Percentiles rank a stretch among this genome's conserved stretches.
Evolutionary conservation across 2,113 vertebrate species (phyloP).

Genomic region (Balaenoptera acutorostrata): DNA sequence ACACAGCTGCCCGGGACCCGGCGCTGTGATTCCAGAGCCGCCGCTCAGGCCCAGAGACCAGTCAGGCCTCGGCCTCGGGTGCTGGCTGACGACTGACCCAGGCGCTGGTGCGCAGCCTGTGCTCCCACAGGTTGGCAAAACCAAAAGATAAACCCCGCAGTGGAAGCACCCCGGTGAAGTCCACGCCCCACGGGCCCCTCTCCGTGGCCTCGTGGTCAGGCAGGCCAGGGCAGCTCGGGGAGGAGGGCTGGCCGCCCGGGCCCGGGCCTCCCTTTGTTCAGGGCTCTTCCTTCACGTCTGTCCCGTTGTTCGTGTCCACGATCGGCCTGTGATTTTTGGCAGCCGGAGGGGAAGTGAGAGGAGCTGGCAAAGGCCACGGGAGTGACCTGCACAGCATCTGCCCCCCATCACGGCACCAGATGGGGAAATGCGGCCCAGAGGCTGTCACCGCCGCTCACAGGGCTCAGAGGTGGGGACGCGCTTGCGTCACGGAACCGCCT

Average conservation of each 20-base stretch:
- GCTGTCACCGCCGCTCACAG: conserved; percentile 39
- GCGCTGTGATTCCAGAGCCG: fast-evolving
- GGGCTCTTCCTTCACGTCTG: conserved; percentile 73
- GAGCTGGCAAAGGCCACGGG: conserved; percentile 80
- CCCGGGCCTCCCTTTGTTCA: background rate
- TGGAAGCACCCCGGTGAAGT: background rate
- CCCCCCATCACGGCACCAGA: conserved; percentile 71
- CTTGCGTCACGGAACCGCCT: conserved; percentile 73
- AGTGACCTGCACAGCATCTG: conserved; percentile 72
- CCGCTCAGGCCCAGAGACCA: background rate
- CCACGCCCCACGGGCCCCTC: fast-evolving
- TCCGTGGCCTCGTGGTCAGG: background rate
- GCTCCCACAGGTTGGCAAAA: background rate
- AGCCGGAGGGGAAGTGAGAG: conserved; percentile 90
- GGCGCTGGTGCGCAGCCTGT: background rate
- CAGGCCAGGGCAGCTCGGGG: background rate
- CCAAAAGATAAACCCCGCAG: fast-evolving
- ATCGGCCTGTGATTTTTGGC: conserved; percentile 91
- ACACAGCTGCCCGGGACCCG: background rate
- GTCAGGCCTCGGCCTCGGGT: background rate
- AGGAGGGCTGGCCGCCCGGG: background rate
- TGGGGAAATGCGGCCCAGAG: conserved; percentile 74
- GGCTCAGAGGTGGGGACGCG: conserved; percentile 49
- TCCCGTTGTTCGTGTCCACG: conserved; percentile 75
- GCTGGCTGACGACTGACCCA: background rate